phyloP scores from a whole-genome alignment of 2,888 invertebrate genomes.

The Aspidiotus destructor region DNA sequence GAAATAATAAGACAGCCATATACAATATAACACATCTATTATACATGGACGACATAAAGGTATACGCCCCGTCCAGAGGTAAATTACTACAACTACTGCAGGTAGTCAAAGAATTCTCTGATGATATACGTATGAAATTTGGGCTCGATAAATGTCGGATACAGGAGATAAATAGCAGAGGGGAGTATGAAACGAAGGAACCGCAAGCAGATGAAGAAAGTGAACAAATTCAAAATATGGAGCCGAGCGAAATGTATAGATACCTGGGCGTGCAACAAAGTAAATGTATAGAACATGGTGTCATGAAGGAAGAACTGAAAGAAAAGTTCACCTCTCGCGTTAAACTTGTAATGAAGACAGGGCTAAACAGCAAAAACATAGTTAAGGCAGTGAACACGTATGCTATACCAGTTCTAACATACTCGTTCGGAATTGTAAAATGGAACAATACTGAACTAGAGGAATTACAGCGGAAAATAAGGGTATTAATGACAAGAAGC shows the following conservation, averaged over 20 bases:
- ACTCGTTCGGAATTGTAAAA: conserved; percentile 34
- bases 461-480: conserved; percentile 11
- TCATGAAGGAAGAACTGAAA: conserved; percentile 28
- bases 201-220: conserved; percentile 8
- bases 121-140: conserved; percentile 35
- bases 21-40: conserved; percentile 34
- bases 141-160: conserved; percentile 35
- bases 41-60: conserved; percentile 36
- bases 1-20: conserved; percentile 11
- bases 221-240: conserved; percentile 24
- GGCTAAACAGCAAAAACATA: conserved; percentile 18
- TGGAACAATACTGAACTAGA: conserved; percentile 35
- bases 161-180: conserved; percentile 18
- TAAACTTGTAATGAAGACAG: conserved; percentile 28
- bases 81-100: conserved; percentile 24
- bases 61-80: conserved; percentile 30
- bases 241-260: conserved; percentile 31
- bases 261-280: conserved; percentile 33
- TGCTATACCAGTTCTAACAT: conserved; percentile 34
- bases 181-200: conserved; percentile 7
- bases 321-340: conserved; percentile 26
- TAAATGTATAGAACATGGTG: conserved; percentile 11
- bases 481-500: not conserved
- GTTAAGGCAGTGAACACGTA: conserved; percentile 32
- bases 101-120: conserved; percentile 24